Conservation (phyloP, 2,797 vertebrate genomes). For the Sardinella longiceps region DNA sequence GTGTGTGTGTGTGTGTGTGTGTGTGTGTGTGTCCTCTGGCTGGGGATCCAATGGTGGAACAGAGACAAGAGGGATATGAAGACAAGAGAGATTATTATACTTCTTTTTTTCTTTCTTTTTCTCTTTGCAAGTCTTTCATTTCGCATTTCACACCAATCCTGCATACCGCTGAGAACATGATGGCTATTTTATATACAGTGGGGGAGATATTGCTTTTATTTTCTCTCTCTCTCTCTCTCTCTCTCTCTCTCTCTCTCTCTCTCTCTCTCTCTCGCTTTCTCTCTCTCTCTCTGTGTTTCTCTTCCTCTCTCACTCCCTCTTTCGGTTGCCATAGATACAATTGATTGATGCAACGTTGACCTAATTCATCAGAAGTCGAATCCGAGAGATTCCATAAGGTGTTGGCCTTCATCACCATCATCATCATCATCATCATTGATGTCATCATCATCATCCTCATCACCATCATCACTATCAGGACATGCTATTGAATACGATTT, state of each 20-base stretch:
- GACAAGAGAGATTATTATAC: not conserved
- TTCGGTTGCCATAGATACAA: slow-evolving; percentile 38
- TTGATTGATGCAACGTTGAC: too few relatives aligned
- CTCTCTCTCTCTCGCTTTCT: not conserved
- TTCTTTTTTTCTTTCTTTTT: not conserved
- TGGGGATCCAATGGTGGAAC: too few relatives aligned
- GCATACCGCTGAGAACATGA: not conserved
- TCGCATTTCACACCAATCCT: not conserved
- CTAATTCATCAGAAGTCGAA: too few relatives aligned
- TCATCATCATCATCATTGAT: too few relatives aligned
- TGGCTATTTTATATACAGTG: not conserved
- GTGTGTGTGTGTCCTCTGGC: too few relatives aligned
- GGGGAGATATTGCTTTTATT: not conserved
- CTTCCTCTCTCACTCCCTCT: too few relatives aligned
- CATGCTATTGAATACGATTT: too few relatives aligned
- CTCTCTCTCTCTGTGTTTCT: too few relatives aligned
- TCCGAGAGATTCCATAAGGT: not conserved
- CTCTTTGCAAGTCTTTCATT: not conserved
- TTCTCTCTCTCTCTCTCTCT: not conserved
- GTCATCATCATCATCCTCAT: not conserved
- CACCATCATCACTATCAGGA: not conserved
- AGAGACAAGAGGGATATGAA: not conserved
- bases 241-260: not conserved
- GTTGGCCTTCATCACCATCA: not conserved
- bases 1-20: too few relatives aligned